Base-by-base conservation (phyloP, 1,140 invertebrate genomes). In the Wasmannia auropunctata region DNA sequence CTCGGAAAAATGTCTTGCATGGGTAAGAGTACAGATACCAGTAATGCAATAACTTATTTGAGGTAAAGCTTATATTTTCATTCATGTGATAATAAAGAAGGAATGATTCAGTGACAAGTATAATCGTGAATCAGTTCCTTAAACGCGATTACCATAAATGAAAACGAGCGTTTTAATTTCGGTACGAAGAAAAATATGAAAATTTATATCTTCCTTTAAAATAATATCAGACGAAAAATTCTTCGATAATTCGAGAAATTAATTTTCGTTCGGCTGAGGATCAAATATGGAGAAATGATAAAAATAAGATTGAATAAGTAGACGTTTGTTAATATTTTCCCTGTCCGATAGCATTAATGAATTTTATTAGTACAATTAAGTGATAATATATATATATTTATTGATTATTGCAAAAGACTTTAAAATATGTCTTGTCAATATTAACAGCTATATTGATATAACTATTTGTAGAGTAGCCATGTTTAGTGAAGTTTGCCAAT, bases 401-500 rank as follows among this genome's bases (percentile, higher is more conserved):
- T 54, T 10, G 83, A 77, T 90, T 90, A 90, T 77, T 90, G 81
- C 86, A 63, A 34, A 86, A 87, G 46, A 87, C 70, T 63, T 72
- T 74, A 46, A 79, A 70, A 86, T 81, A 87, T 49, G 43, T 63
- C 62, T 49, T 58, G 77, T 77, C 65, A 85, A 85, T 74, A 65
- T 90, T 85, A 77, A 76, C 62, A 87, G 60, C 79, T 75, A 79
- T 49, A 43, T 75, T 70, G 31, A 87, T 58, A 62, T 72, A 85
- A 81, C 28, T 31, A 37, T 37, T 65, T 84, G 75, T 87, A 51
- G 49, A 86, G 49, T 81, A 90, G 81, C 72, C 28, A 67, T n/a
- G n/a, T 81, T 76, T 67, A 86, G 51, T 63, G 87, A 90, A 86
- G 69, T 91, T 91, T 91, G 79, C 84, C 87, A 90, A 90, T 74